Evolutionary conservation across 2,797 vertebrate genomes (phyloP).

Genomic region (Podargus strigoides): DNA sequence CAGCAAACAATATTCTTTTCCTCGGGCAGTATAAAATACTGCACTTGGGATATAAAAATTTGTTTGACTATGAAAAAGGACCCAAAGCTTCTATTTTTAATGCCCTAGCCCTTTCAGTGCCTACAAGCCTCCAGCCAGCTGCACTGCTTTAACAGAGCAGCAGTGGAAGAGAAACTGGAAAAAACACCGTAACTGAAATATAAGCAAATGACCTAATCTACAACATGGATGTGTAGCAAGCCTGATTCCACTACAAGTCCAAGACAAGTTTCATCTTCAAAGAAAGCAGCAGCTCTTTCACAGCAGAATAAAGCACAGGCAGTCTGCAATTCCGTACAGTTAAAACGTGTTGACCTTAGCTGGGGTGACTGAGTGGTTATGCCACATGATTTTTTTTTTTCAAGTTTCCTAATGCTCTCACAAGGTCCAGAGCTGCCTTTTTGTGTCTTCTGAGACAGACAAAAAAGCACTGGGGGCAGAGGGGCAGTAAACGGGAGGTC

Average conservation of each 20-base stretch:
- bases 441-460: background rate
- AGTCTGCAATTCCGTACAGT: background rate
- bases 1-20: background rate
- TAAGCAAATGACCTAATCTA: background rate
- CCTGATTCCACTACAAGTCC: background rate
- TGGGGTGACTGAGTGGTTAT: background rate
- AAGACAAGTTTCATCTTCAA: conserved; percentile 1
- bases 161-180: background rate
- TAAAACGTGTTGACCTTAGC: background rate
- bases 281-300: background rate
- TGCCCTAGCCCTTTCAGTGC: background rate
- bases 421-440: background rate
- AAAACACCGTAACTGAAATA: background rate
- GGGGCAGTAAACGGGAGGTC: background rate
- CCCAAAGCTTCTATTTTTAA: background rate
- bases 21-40: background rate
- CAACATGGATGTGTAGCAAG: background rate
- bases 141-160: background rate
- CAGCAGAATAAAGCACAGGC: background rate
- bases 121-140: background rate
- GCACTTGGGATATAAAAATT: background rate
- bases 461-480: background rate
- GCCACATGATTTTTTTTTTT: background rate
- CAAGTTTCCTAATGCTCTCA: background rate
- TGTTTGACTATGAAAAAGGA: background rate